phyloP scores from a whole-genome alignment of 2,113 vertebrate genomes.

The Geococcyx californianus region DNA sequence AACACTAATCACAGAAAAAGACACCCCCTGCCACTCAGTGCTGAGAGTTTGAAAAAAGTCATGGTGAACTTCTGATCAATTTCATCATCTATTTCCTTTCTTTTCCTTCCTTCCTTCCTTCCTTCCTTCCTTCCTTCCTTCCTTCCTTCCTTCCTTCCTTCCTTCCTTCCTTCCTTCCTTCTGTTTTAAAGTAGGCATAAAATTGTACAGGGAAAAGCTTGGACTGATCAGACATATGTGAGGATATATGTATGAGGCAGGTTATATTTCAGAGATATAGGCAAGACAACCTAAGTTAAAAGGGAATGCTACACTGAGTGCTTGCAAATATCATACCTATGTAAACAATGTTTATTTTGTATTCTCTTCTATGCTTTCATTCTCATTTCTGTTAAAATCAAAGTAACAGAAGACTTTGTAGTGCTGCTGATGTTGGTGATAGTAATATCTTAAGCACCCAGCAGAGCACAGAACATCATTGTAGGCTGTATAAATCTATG shows the following conservation, averaged over 20 bases:
- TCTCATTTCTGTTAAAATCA: background rate
- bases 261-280: background rate
- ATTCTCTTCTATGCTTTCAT: background rate
- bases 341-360: background rate
- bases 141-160: background rate
- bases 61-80: background rate
- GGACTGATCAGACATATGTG: background rate
- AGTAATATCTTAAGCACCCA: background rate
- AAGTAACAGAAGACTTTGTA: background rate
- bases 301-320: background rate
- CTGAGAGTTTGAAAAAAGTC: background rate
- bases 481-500: background rate
- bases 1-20: slow-evolving; percentile 41
- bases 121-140: too few species aligned
- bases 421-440: background rate
- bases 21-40: background rate
- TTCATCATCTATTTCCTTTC: background rate
- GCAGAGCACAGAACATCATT: background rate
- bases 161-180: background rate
- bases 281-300: background rate
- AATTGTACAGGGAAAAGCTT: background rate
- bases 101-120: background rate
- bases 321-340: background rate
- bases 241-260: background rate
- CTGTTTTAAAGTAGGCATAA: background rate